Base-by-base conservation (phyloP, 2,797 vertebrate species). In the Macrochelys suwanniensis region DNA sequence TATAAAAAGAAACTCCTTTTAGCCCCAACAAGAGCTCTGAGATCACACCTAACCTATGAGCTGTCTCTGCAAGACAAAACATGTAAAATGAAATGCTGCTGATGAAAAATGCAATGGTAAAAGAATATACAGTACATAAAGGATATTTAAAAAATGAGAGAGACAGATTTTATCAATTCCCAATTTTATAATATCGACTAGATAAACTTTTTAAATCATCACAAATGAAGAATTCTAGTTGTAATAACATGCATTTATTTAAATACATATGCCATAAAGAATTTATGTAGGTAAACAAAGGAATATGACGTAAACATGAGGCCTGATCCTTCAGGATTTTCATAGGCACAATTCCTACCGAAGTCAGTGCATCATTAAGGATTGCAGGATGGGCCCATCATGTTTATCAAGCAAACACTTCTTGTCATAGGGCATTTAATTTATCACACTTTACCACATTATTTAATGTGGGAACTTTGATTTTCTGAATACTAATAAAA, bases 401-500 rank as follows among this genome's bases (percentile, higher is more conserved):
- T n/a, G 26, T 80, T 90, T 61, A 49, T 28, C 85, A 90, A 37
- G 4, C 3, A 88, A 79, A 79, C 42, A 59, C 3, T 15, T 7
- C 26, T 68, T 26, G 28, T 16, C 49, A 47, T 87, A 16, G 11
- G 56, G 15, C 51, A 54, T 65, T 90, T 84, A 77, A 90, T 85
- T 93, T 93, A 89, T 42, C 37, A 86, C 16, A 31, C 9, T 79
- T 3, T 85, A 79, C 11, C n/a, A 71, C 33, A 19, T 54, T 45
- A 50, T 16, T 92, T 94, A 84, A 91, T 85, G 51, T 61, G 65
- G 81, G 92, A 96, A 95, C 85, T 2, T 82, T 3, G 45, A 78
- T 87, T 89, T 94, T 93, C 94, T 92, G 80, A 89, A 95, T 80
- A 87, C 19, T 65, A 88, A 92, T 84, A 93, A 97, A 95, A 97